Evolutionary conservation across 2,888 invertebrate genomes (phyloP).

Genomic region (Incurvaria masculella): DNA sequence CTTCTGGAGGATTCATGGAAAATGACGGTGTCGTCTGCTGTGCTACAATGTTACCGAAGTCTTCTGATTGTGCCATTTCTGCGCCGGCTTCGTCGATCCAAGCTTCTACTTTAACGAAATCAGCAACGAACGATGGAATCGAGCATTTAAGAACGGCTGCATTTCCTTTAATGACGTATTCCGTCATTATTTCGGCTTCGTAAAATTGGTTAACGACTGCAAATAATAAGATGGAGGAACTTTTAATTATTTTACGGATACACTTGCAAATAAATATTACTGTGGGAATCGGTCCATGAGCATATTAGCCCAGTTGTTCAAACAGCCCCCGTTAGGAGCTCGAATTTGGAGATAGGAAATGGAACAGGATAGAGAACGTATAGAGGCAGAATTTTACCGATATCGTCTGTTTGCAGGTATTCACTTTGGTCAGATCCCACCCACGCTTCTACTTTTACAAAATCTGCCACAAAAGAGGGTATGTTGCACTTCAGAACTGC

Average conservation of each 20-base stretch:
- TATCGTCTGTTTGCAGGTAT: constrained; percentile 67
- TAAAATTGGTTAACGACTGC: constrained; percentile 86
- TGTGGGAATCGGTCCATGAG: too few relatives aligned
- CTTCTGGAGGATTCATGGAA: background rate
- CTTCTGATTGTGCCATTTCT: constrained; percentile 63
- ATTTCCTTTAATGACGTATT: constrained; percentile 87
- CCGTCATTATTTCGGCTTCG: constrained; percentile 84
- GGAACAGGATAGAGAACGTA: constrained; percentile 9
- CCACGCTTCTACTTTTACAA: constrained; percentile 87
- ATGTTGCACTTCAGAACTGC: constrained; percentile 87
- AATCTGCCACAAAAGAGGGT: constrained; percentile 88
- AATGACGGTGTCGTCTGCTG: too few relatives aligned
- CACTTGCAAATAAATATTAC: too few relatives aligned
- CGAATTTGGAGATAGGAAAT: constrained; percentile 3
- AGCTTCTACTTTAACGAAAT: constrained; percentile 86
- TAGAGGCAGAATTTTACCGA: constrained; percentile 55
- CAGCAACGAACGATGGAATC: constrained; percentile 87
- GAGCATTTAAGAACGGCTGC: constrained; percentile 86
- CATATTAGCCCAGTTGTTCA: too few relatives aligned
- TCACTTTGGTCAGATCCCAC: constrained; percentile 63
- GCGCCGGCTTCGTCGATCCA: constrained; percentile 70
- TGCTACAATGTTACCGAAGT: constrained; percentile 61
- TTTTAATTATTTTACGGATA: too few relatives aligned
- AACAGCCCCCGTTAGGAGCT: too few relatives aligned
- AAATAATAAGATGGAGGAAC: too few relatives aligned